Base-by-base conservation (phyloP, 1,140 invertebrate species). In the Tetramorium alpestre region DNA sequence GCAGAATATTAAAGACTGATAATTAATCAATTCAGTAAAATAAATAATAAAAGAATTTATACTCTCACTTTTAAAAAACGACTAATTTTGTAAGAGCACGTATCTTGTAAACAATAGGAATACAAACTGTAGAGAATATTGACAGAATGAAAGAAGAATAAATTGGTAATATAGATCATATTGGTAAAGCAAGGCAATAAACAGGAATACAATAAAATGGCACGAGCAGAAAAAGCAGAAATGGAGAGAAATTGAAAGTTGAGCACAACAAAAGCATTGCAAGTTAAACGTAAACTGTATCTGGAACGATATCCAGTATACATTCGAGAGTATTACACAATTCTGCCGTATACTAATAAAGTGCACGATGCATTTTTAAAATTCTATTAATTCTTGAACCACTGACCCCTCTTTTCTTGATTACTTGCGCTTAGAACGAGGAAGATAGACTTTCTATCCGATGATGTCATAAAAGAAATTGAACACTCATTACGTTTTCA, bases 311-410 rank as follows among this genome's bases (percentile, higher is more conserved):
- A 47, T 65, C 51, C n/a, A 75, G 3, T 73, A 60, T 38, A 82
- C 54, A 47, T 73, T 62, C 54, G 13, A 60, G 8, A 49, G 18
- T 49, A 60, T 49, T 73, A 25, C 70, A 10, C 54, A 49, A 82
- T 84, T 73, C 25, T 38, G 38, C 4, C 8, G 13, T 69, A 28
- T 44, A 81, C 13, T 44, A 47, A 73, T 75, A 73, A 56, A 33
- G 28, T 33, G 11, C 13, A 33, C 41, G 41, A 25, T 80, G 28
- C 33, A 72, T 84, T 73, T 84, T 73, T 49, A 49, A 75, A 75
- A 60, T 84, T 84, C 69, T 84, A 73, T 75, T 84, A 75, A 62
- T 73, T 70, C 44, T 60, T 25, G 54, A 75, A 62, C 13, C 41
- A 58, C 67, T 58, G 54, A 58, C 11, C 69, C 13, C 16, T 56